phyloP scores from a whole-genome alignment of 2,888 invertebrate species.

The Orthosia gothica region DNA sequence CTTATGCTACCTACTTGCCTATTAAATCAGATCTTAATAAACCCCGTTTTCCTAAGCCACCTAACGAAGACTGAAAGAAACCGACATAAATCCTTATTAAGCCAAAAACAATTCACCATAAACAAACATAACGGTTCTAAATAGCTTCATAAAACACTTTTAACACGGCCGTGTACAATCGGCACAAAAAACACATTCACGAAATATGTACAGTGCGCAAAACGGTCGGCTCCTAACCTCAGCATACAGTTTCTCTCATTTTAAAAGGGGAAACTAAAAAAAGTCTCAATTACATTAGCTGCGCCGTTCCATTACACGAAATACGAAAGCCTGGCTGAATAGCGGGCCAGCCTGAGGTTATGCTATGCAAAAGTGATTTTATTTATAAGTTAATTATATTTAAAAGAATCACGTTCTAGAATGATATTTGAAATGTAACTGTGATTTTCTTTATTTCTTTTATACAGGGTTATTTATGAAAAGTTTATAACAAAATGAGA shows the following conservation, averaged over 20 bases:
- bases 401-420: slow-evolving; percentile 53
- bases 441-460: background rate
- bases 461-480: too few relatives aligned
- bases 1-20: background rate
- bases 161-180: slow-evolving; percentile 59
- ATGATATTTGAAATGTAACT: slow-evolving; percentile 37
- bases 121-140: slow-evolving; percentile 67
- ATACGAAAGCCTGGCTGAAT: slow-evolving; percentile 70
- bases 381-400: slow-evolving; percentile 69
- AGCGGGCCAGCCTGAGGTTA: slow-evolving; percentile 55
- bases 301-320: slow-evolving; percentile 80
- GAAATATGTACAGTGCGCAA: slow-evolving; percentile 61
- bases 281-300: slow-evolving; percentile 87
- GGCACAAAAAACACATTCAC: slow-evolving; percentile 66
- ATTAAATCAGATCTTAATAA: background rate
- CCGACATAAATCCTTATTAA: slow-evolving; percentile 58
- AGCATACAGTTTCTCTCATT: slow-evolving; percentile 76
- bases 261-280: slow-evolving; percentile 78
- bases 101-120: slow-evolving; percentile 66
- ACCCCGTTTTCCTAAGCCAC: background rate
- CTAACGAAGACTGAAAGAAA: slow-evolving; percentile 24
- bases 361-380: slow-evolving; percentile 64
- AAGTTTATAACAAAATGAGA: too few relatives aligned
- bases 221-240: slow-evolving; percentile 72
- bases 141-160: slow-evolving; percentile 74